These are phyloP conservation scores for Tribolium madens DNA, from an alignment of 1,140 invertebrate genomes.

Conservation along the genomic window DNA sequence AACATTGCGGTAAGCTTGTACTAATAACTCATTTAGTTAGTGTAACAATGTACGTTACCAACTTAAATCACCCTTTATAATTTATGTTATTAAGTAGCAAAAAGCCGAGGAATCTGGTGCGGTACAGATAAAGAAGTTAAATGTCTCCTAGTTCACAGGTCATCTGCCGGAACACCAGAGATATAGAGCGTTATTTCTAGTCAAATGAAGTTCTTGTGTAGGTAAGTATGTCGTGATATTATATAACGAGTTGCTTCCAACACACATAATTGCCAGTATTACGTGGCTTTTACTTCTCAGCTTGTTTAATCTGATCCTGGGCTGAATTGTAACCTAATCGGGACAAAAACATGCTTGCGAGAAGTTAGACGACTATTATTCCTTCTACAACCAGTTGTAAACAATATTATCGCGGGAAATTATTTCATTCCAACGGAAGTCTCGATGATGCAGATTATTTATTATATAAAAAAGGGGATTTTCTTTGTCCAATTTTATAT, in stretches of 20 bases:
- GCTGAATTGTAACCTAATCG: conserved; percentile 23
- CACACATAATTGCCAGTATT: conserved; percentile 36
- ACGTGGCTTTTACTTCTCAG: conserved; percentile 28
- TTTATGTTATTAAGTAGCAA: conserved; percentile 58
- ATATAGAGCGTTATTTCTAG: conserved; percentile 38
- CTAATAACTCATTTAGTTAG: conserved; percentile 51
- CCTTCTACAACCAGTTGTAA: not conserved
- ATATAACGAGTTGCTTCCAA: conserved; percentile 16
- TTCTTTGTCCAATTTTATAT: too few species aligned
- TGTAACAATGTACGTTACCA: conserved; percentile 44
- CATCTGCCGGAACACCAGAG: conserved; percentile 32
- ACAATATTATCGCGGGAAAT: not conserved
- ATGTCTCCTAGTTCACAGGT: conserved; percentile 46
- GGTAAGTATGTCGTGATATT: conserved; percentile 25
- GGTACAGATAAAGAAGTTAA: conserved; percentile 61
- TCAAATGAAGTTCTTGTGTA: conserved; percentile 31
- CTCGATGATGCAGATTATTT: too few species aligned
- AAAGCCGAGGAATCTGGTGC: conserved; percentile 54
- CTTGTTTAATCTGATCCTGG: conserved; percentile 27
- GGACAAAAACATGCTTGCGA: conserved; percentile 1
- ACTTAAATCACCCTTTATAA: conserved; percentile 51
- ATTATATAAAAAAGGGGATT: too few species aligned
- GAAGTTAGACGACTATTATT: not conserved
- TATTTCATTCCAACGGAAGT: too few species aligned
- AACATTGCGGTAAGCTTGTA: conserved; percentile 39